Evolutionary conservation across 2,113 vertebrate species (phyloP).

Genomic region (Pterocles orientalis): DNA sequence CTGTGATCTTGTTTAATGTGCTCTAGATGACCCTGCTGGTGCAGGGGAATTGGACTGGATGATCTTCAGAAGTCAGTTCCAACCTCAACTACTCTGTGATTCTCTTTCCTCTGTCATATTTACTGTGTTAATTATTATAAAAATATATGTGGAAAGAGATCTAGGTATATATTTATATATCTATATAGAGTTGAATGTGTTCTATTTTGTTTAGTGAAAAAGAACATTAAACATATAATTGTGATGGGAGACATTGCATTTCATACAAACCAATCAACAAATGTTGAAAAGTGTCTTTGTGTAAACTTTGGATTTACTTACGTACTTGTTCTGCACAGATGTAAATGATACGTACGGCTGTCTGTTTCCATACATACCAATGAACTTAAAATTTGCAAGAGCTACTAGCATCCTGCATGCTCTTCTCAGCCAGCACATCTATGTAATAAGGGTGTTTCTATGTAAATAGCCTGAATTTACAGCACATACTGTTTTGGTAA

Average conservation of each 20-base stretch:
- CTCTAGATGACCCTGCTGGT: too few relatives aligned
- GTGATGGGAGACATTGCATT: not conserved
- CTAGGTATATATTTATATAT: not conserved
- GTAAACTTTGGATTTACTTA: not conserved
- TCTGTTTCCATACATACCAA: not conserved
- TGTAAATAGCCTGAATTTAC: not conserved
- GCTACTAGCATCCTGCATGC: not conserved
- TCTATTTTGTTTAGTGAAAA: not conserved
- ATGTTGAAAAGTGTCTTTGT: not conserved
- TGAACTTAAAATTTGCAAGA: not conserved
- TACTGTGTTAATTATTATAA: not conserved
- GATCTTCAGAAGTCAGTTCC: too few relatives aligned
- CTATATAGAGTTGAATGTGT: not conserved
- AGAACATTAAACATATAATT: not conserved
- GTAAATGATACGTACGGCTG: not conserved
- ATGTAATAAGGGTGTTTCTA: not conserved
- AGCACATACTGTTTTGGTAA: not conserved
- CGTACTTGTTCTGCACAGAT: not conserved
- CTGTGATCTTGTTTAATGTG: too few relatives aligned
- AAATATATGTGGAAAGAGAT: not conserved
- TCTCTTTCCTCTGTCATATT: not conserved
- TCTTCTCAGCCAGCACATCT: not conserved
- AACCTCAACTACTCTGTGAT: too few relatives aligned
- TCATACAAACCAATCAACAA: not conserved
- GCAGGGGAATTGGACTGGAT: too few relatives aligned